phyloP scores from a whole-genome alignment of 64 coral and sea anemone genomes.

The Acropora tenuis region DNA sequence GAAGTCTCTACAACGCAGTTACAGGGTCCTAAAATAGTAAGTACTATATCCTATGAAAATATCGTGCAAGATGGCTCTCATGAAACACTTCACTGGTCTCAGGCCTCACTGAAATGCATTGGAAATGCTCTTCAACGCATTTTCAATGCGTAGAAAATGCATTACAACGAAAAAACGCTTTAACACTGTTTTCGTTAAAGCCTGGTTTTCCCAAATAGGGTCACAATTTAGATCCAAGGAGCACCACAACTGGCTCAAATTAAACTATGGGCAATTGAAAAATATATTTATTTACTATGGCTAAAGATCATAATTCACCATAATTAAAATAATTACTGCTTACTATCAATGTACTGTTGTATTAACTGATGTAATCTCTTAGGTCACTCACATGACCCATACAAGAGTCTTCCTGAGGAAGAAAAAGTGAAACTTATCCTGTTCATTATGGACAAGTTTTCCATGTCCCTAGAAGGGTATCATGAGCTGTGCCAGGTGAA shows the following conservation, averaged over 20 bases:
- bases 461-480: constrained; percentile 55
- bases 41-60: no score
- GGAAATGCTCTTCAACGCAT: no score
- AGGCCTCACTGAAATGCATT: no score
- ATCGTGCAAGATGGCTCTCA: no score
- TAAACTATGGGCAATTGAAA: background rate
- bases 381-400: background rate
- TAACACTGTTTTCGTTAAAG: no score
- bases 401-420: constrained; percentile 38
- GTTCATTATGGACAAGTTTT: constrained; percentile 54
- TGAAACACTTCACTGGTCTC: no score
- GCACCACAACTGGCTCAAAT: background rate
- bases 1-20: no score
- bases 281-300: background rate
- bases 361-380: background rate
- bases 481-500: constrained; percentile 46
- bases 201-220: no score
- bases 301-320: background rate
- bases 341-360: background rate
- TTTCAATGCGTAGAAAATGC: no score
- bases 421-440: constrained; percentile 42
- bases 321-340: background rate
- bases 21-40: no score
- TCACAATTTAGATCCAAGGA: no score
- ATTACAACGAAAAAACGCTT: no score